Conservation (phyloP, 2,888 invertebrate genomes). For the Nomada fabriciana region DNA sequence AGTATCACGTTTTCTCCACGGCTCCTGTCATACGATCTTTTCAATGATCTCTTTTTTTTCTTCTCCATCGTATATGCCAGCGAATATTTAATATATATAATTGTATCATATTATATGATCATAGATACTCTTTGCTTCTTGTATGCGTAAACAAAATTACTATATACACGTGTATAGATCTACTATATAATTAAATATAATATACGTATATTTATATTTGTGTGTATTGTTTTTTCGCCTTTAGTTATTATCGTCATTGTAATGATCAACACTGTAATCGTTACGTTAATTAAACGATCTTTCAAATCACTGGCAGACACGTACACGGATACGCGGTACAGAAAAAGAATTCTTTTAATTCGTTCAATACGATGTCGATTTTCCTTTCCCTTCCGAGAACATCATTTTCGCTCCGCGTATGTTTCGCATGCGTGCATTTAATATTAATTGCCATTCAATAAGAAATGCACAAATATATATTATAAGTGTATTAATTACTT, state of each 20-base stretch:
- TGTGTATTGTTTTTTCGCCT: conserved; percentile 40
- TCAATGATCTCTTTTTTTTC: background rate
- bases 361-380: background rate
- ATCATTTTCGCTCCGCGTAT: conserved; percentile 7
- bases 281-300: conserved; percentile 51
- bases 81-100: conserved; percentile 35
- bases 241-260: conserved; percentile 26
- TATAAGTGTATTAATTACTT: conserved; percentile 39
- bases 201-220: conserved; percentile 49
- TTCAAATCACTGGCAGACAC: conserved; percentile 83
- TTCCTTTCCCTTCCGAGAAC: background rate
- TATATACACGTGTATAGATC: conserved; percentile 66
- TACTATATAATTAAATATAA: conserved; percentile 55
- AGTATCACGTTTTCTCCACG: background rate
- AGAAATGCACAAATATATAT: conserved; percentile 68
- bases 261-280: background rate
- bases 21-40: conserved; percentile 14
- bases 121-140: conserved; percentile 31
- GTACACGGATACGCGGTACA: conserved; percentile 61
- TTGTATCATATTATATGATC: conserved; percentile 30
- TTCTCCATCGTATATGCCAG: conserved; percentile 50
- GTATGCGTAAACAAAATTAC: conserved; percentile 66
- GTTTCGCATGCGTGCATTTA: conserved; percentile 17
- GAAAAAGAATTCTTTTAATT: conserved; percentile 22
- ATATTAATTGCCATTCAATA: conserved; percentile 68